Percentiles rank a stretch among this genome's conserved stretches.
Conservation (phyloP, 2,113 vertebrate genomes). For the Etheostoma spectabile region DNA sequence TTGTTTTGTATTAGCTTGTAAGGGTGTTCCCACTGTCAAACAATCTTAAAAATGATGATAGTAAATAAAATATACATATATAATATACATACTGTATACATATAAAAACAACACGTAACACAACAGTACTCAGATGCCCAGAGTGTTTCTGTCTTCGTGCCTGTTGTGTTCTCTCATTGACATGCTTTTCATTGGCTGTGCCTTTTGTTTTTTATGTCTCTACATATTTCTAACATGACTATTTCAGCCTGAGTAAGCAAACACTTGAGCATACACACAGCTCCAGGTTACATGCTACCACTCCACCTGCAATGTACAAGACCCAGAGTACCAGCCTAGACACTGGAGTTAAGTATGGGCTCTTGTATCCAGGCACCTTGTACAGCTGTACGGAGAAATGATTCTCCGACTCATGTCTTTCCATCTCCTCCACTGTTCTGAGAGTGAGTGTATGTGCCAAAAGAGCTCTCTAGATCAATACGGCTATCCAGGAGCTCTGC, state of each 20-base stretch:
- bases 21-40: no score
- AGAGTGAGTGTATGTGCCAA: constrained; percentile 36
- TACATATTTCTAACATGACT: constrained; percentile 66
- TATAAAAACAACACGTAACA: neutral
- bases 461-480: constrained; percentile 69
- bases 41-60: neutral
- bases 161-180: constrained; percentile 35
- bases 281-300: constrained; percentile 23
- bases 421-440: constrained; percentile 39
- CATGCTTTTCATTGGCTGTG: constrained; percentile 36
- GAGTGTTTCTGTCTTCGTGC: neutral
- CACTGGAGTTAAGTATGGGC: constrained; percentile 52
- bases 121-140: neutral
- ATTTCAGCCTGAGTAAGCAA: constrained; percentile 75
- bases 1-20: neutral
- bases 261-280: constrained; percentile 37
- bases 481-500: constrained; percentile 36
- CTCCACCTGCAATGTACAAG: constrained; percentile 46
- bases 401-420: constrained; percentile 18
- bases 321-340: constrained; percentile 43
- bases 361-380: constrained; percentile 60
- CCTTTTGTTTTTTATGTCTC: constrained; percentile 62
- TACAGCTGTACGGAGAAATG: constrained; percentile 49
- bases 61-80: neutral
- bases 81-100: no score